A percentile compares a stretch with the other conserved stretches of the same genome.
These are phyloP conservation scores for Acleris literana DNA, from an alignment of 2,888 invertebrate species.

Conservation along the genomic window DNA sequence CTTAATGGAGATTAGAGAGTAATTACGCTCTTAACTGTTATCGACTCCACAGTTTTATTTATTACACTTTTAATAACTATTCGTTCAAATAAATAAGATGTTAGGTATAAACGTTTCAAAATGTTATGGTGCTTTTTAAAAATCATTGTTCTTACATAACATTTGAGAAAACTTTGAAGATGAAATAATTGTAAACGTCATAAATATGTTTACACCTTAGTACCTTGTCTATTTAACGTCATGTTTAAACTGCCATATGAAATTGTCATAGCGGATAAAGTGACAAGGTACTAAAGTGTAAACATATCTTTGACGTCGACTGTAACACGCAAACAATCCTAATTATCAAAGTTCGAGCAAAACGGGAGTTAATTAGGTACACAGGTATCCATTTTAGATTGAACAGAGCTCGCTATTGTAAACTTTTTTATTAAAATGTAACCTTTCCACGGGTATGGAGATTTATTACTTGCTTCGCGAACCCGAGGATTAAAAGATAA, in stretches of 20 bases:
- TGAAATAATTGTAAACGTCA: too few species aligned
- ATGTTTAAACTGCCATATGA: too few species aligned
- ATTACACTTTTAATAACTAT: background rate
- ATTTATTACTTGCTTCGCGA: conserved; percentile 17
- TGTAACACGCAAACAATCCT: conserved; percentile 7
- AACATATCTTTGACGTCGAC: too few species aligned
- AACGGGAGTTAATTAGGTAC: conserved; percentile 11
- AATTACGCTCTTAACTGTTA: background rate
- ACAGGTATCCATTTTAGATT: background rate
- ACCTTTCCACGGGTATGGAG: conserved; percentile 7
- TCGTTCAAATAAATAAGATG: background rate
- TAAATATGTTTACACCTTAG: too few species aligned
- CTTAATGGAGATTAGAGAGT: conserved; percentile 15
- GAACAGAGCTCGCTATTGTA: background rate
- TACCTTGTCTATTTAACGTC: too few species aligned
- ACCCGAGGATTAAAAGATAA: conserved; percentile 19
- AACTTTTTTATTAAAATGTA: background rate
- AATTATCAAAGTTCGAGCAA: conserved; percentile 20
- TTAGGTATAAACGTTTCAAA: too few species aligned
- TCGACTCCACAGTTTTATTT: background rate
- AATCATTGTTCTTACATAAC: too few species aligned
- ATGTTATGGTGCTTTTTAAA: too few species aligned
- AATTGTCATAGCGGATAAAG: too few species aligned
- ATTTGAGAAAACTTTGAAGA: too few species aligned
- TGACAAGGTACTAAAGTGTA: too few species aligned